Evolutionary conservation across 2,113 vertebrate genomes (phyloP), one percentile per base, ranked within the genome.

Genomic region (Albula goreensis): DNA sequence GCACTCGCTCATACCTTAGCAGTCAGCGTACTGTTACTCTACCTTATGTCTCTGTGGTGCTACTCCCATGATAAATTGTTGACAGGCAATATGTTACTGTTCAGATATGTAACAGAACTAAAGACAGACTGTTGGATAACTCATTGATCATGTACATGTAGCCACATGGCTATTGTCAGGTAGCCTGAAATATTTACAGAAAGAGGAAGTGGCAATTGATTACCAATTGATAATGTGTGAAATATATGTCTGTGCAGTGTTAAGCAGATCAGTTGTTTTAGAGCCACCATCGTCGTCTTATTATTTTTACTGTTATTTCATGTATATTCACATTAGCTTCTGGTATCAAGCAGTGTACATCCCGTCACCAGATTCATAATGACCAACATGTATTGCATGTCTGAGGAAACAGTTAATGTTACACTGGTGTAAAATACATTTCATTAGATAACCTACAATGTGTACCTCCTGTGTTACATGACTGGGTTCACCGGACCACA

Each of bases 401-500:
- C 31, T 41, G 31, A 41, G 31, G 31, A 41, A 41, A 41, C 31
- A 50, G 17, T 80, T 10, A 0, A 50, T 50, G 11, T 8, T 19
- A 17, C 2, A 50, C 41, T 15, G 78, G 31, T 17, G 0, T 50
- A 50, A 50, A 48, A 49, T 50, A 5, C 50, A 80, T 74, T 74
- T 25, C 31, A 31, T 10, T 31, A 22, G 8, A 74, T 31, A 74
- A n/a, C 9, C 0, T 9, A 74, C 31, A 2, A 22, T 10, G 31
- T 31, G 31, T 12, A 74, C 25, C 25, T 74, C n/a, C 25, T 31
- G 70, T 74, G 48, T 31, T 78, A 2, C 15, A 66, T 77, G 79
- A 22, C 25, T 60, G 79, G 17, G 52, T 82, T 78, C 60, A 4
- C 70, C 89, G 87, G 82, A n/a, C 56, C 25, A 74, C 63, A 78